A percentile compares a stretch with the other conserved stretches of the same genome.
These are phyloP conservation scores for Tenualosa thibaudeaui DNA, from an alignment of 2,797 vertebrate species.

Conservation along the genomic window DNA sequence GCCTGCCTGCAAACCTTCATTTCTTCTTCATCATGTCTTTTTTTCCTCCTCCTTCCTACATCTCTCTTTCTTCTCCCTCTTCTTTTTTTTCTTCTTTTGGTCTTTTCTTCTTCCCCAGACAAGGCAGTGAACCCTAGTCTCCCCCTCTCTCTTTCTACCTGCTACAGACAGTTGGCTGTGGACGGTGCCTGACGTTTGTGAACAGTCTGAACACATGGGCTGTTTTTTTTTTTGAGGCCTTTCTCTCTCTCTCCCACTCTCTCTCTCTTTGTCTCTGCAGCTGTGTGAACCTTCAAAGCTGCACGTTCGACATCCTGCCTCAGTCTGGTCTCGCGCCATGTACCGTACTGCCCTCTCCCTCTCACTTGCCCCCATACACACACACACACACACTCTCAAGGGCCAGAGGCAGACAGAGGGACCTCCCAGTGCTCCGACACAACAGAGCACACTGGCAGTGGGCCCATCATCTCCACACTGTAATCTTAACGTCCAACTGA, in stretches of 20 bases:
- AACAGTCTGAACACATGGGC: conserved; percentile 71
- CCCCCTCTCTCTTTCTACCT: conserved; percentile 73
- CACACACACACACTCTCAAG: not conserved
- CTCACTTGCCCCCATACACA: not conserved
- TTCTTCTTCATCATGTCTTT: conserved; percentile 47
- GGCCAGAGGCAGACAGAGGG: not conserved
- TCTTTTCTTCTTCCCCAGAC: conserved; percentile 53
- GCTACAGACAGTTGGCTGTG: conserved; percentile 79
- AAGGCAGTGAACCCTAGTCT: conserved; percentile 56
- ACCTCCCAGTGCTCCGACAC: conserved; percentile 12
- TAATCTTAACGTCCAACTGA: not conserved
- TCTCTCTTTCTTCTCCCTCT: conserved; percentile 49
- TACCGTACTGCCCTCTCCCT: conserved; percentile 13
- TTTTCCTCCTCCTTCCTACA: not conserved
- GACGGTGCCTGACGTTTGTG: conserved; percentile 71
- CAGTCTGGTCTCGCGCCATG: conserved; percentile 20
- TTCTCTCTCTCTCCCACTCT: not conserved
- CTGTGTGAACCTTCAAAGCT: conserved; percentile 51
- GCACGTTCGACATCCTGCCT: conserved; percentile 62
- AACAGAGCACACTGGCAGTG: not conserved
- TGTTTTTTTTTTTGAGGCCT: conserved; percentile 40
- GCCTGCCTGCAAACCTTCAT: conserved; percentile 83
- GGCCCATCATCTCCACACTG: not conserved
- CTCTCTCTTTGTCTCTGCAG: conserved; percentile 50
- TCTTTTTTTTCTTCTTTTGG: not conserved